phyloP scores from a whole-genome alignment of 37 sponge, comb jelly and placozoan genomes.

The Chondrilla cf. caribensis region DNA sequence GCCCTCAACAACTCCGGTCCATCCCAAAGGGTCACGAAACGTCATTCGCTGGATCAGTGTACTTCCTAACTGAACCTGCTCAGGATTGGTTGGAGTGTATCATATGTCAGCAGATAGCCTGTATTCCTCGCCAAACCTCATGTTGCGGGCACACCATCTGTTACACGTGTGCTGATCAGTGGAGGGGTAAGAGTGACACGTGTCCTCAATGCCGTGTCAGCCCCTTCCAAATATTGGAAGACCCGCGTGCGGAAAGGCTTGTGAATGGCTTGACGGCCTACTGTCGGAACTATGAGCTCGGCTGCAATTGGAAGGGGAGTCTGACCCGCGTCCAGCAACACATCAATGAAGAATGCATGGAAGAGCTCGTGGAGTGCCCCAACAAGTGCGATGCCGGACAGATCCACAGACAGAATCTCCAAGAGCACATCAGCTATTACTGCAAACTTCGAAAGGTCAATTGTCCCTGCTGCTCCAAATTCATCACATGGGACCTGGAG shows the following conservation, averaged over 20 bases:
- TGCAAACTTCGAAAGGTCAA: no score
- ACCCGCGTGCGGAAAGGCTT: not conserved
- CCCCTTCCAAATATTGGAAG: not conserved
- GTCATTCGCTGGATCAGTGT: not conserved
- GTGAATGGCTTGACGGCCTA: not conserved
- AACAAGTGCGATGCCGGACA: no score
- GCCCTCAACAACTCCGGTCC: not conserved
- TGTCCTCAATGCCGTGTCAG: conserved; percentile 2
- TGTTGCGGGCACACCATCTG: conserved; percentile 10
- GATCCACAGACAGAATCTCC: no score
- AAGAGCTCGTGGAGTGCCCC: not conserved
- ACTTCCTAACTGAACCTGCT: not conserved
- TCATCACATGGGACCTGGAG: not conserved
- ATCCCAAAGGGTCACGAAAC: not conserved
- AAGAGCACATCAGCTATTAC: no score
- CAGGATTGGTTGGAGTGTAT: not conserved
- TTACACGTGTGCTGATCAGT: not conserved
- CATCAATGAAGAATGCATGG: not conserved
- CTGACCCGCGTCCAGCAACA: not conserved
- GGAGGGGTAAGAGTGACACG: not conserved
- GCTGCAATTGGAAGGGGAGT: conserved; percentile 6
- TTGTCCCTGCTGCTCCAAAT: no score
- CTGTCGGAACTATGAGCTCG: not conserved
- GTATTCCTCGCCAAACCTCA: not conserved
- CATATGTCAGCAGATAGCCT: not conserved